These are phyloP conservation scores for Anhinga anhinga DNA, from an alignment of 2,113 vertebrate species.

Conservation along the genomic window DNA sequence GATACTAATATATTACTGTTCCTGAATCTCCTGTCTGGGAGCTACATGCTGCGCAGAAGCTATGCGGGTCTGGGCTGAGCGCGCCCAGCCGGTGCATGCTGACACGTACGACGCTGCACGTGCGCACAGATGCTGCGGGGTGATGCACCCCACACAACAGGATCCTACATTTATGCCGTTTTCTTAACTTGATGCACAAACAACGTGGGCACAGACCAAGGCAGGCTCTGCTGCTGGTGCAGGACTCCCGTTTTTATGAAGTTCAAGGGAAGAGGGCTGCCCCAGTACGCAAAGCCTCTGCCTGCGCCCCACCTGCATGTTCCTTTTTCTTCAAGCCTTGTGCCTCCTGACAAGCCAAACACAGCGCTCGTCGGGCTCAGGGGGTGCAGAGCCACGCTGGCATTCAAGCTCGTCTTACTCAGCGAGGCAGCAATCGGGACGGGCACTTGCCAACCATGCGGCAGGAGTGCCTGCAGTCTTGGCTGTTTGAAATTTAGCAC, in stretches of 20 bases:
- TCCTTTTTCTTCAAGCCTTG: not conserved
- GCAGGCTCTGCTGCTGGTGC: not conserved
- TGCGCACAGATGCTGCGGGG: not conserved
- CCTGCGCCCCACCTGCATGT: fast-evolving
- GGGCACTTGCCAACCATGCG: fast-evolving
- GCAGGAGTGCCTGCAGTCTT: fast-evolving
- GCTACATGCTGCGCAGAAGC: not conserved
- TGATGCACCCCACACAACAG: not conserved
- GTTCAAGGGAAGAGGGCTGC: not conserved
- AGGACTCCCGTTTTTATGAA: no score
- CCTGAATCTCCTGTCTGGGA: not conserved
- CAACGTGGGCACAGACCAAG: not conserved
- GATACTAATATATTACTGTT: not conserved
- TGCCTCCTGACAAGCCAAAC: fast-evolving
- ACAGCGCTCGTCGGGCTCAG: fast-evolving
- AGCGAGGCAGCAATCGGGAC: fast-evolving
- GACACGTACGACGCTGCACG: no score
- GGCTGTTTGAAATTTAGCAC: not conserved
- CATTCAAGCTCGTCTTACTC: fast-evolving
- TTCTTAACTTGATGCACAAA: fast-evolving
- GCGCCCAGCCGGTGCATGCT: no score
- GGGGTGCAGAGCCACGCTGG: fast-evolving
- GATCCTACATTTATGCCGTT: fast-evolving
- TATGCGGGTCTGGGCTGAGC: not conserved
- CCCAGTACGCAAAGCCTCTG: not conserved